Percentiles rank a stretch among this genome's conserved stretches.
These are phyloP conservation scores for Mastomys coucha DNA, from an alignment of 2,113 vertebrate species.

Conservation along the genomic window DNA sequence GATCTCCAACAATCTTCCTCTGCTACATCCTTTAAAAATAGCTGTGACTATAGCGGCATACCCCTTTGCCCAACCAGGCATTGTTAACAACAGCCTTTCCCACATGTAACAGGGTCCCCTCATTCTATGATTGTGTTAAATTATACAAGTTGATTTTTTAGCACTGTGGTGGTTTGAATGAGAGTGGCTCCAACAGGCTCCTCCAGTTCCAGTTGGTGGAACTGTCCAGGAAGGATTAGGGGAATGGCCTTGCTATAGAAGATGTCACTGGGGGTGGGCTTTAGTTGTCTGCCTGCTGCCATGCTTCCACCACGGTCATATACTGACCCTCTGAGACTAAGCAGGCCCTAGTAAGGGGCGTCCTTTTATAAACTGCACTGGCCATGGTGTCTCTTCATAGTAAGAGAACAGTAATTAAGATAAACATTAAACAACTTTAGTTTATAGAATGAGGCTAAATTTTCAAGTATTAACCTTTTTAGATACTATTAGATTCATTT, in stretches of 20 bases:
- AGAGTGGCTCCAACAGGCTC: background rate
- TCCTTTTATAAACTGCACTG: background rate
- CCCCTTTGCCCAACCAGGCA: background rate
- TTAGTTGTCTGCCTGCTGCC: background rate
- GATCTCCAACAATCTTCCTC: background rate
- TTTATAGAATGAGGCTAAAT: constrained; percentile 38
- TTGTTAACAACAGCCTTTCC: background rate
- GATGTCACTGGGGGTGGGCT: background rate
- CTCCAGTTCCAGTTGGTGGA: background rate
- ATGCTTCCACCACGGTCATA: background rate
- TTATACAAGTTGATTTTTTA: constrained; percentile 30
- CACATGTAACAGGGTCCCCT: background rate
- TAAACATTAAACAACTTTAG: constrained; percentile 37
- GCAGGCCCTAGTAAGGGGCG: background rate
- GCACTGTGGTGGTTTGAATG: background rate
- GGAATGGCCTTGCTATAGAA: background rate
- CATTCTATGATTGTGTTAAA: background rate
- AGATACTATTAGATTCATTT: background rate
- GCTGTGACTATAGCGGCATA: background rate
- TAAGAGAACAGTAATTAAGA: background rate
- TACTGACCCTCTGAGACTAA: background rate
- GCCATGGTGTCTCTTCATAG: background rate
- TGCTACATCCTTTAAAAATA: background rate
- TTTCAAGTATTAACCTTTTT: background rate
- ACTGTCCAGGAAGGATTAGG: background rate